Evolutionary conservation across 1,140 invertebrate genomes (phyloP).

Genomic region (Pogonognathellus flavescens): DNA sequence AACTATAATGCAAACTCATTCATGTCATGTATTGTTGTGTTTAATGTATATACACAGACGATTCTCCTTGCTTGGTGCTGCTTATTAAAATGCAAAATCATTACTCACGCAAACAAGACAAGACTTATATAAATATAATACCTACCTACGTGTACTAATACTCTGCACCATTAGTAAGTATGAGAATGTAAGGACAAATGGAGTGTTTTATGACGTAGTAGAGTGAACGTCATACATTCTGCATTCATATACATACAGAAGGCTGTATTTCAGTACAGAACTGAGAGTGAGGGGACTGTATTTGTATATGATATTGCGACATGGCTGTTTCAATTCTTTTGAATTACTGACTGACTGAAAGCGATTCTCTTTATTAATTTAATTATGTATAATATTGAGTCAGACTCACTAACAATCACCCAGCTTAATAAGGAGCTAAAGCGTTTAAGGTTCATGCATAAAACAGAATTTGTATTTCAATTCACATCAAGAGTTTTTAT

Average conservation of each 20-base stretch:
- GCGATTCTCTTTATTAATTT: neutral
- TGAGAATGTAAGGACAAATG: neutral
- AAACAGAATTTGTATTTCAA: too few species aligned
- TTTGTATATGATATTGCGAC: neutral
- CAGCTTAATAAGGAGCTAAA: neutral
- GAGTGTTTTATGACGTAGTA: too few species aligned
- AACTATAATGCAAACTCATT: neutral
- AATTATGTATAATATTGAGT: constrained; percentile 13
- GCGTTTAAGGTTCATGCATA: too few species aligned
- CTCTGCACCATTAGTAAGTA: neutral
- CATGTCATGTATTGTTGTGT: neutral
- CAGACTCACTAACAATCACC: neutral
- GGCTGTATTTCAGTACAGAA: too few species aligned
- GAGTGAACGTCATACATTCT: too few species aligned
- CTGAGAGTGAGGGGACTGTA: neutral
- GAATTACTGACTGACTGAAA: neutral
- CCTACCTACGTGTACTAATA: neutral
- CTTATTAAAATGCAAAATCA: constrained; percentile 39
- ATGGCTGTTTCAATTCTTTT: too few species aligned
- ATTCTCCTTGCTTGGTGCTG: neutral
- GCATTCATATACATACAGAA: too few species aligned
- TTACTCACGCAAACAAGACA: constrained; percentile 12
- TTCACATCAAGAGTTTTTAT: neutral
- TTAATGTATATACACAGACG: neutral
- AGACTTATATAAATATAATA: neutral